Evolutionary conservation across 1,140 invertebrate genomes (phyloP), one percentile per base, ranked within the genome.

Genomic region (Drosophila mauritiana): DNA sequence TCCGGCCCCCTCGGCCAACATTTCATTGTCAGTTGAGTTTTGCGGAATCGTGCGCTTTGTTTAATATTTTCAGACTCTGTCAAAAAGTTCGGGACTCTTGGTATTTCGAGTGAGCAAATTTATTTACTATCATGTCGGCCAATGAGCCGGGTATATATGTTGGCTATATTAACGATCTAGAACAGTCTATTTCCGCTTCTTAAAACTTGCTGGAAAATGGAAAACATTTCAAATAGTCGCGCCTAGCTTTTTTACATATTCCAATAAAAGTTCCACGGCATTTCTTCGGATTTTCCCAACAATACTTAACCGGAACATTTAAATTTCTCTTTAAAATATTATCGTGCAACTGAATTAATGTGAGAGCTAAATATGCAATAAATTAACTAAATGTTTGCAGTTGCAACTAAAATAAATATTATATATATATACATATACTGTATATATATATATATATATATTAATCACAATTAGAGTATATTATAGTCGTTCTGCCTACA

Each of bases 51-150:
- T 76, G 43, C 57, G 73, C 79, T 68, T 78, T 82, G 73, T 82
- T 82, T 82, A 81, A 82, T 82, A 82, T 78, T 78, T 82, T 82
- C 68, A 37, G 61, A 78, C 73, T 77, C 62, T 80, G 78, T 80
- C 65, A 72, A 77, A 80, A 81, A 79, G 61, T 80, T 75, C 12
- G 43, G 65, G 15, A 15, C 15, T 36, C 31, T 25, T n/a, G 22
- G 65, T 45, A 42, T 65, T 65, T 61, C 42, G 43, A 57, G 34
- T 55, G 65, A 42, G 48, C 51, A 74, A 80, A 75, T 80, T 70
- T 80, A 80, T 80, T 80, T 74, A 80, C 78, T 74, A 62, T 74
- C 70, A 61, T 58, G 62, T 76, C 63, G 37, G 49, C 61, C 53
- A 53, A 76, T 59, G 42, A 52, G 42, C 54, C 42, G 25, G 51